These are phyloP conservation scores for Thunnus albacares DNA, from an alignment of 2,797 vertebrate genomes.

Conservation along the genomic window DNA sequence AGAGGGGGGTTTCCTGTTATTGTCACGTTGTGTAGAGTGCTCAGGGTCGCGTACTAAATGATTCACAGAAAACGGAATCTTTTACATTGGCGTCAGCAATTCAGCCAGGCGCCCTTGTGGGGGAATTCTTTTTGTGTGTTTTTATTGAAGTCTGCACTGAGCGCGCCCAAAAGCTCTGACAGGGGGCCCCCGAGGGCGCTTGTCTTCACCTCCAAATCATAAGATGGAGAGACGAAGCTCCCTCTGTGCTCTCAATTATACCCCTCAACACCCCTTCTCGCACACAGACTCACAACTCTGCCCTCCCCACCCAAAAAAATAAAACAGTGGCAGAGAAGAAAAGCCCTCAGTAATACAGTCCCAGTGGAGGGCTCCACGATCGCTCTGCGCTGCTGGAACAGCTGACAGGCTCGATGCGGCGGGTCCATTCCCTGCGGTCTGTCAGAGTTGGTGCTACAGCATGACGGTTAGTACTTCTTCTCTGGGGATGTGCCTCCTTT, in stretches of 20 bases:
- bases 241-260: constrained; percentile 99
- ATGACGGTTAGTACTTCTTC: constrained; percentile 91
- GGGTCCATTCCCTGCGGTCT: constrained; percentile 89
- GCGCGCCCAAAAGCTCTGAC: constrained; percentile 97
- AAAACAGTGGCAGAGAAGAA: constrained; percentile 96
- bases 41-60: constrained; percentile 93
- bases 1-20: constrained; percentile 80
- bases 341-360: constrained; percentile 99
- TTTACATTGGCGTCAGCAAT: constrained; percentile 97
- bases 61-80: constrained; percentile 98
- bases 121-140: constrained; percentile 95
- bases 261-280: constrained; percentile 83
- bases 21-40: constrained; percentile 91
- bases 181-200: constrained; percentile 98
- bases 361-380: constrained; percentile 95
- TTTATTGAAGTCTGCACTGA: constrained; percentile 95
- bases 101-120: constrained; percentile 95
- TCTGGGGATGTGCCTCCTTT: constrained; percentile 89
- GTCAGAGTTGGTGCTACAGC: constrained; percentile 93
- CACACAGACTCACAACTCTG: constrained; percentile 69
- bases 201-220: constrained; percentile 99
- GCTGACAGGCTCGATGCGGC: constrained; percentile 95
- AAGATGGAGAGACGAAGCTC: constrained; percentile 99
- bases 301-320: constrained; percentile 78
- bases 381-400: constrained; percentile 95